Evolutionary conservation across 1,140 invertebrate species (phyloP), one percentile per base, ranked within the genome.

Genomic region (Neuroterus valhalla): DNA sequence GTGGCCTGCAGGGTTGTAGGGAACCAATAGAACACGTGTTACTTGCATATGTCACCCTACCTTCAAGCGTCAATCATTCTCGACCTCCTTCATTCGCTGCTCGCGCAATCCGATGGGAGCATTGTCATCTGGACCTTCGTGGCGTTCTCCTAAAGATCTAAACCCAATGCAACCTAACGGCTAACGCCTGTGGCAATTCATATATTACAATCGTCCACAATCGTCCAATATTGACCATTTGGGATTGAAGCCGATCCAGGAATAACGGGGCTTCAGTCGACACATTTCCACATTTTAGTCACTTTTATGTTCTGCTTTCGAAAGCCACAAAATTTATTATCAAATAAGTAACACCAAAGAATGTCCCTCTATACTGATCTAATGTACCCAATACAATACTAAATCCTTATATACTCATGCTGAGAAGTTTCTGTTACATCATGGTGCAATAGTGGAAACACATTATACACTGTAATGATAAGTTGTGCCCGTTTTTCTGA

Each of bases 11-110:
- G 55, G 14, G 23, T 80, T 38, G 31, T 5, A 38, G 31, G 31
- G 31, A 78, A n/a, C n/a, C n/a, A n/a, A n/a, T n/a, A n/a, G n/a
- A n/a, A 81, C 80, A 78, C 44, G 75, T 78, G 80, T 81, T 80
- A 79, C 69, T 77, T 55, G 71, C 82, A 83, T 77, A 74, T 83
- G 82, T 79, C 82, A 73, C 69, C 75, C 71, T 69, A 74, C 76
- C n/a, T n/a, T n/a, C 66, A 76, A 48, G 50, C 66, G 74, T 76
- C 74, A 71, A 76, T 76, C 74, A 76, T 70, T 70, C 66, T 71
- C 74, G 70, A 76, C 68, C 74, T 74, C 71, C 68, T 44, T 46
- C 44, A 46, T 45, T 50, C 68, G 44, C 17, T 69, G 67, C 68
- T 14, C 68, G 19, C n/a, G 23, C 77, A 78, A 75, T 68, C 62